Base-by-base conservation (phyloP, 2,797 vertebrate genomes). In the Atherinosoma microstoma region DNA sequence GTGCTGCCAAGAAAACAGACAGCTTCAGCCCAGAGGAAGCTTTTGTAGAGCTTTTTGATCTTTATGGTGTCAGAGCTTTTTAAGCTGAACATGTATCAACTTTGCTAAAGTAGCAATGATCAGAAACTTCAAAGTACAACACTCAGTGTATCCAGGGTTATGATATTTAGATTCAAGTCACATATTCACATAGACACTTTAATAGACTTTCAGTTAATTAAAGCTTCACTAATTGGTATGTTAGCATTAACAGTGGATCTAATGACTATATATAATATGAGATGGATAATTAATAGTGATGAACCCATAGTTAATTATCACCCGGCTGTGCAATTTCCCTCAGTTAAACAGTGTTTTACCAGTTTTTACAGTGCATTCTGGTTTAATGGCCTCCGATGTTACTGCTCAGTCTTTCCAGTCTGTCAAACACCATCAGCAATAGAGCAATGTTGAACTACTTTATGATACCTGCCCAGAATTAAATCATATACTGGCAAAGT, bases 71-170 rank as follows among this genome's bases (percentile, higher is more conserved):
- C 67, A 54, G 38, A 85, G 69, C 22, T 53, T 84, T 79, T 60
- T 65, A 75, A 47, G 29, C 40, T 64, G 40, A 80, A 76, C 74
- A 62, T 76, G 61, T 62, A 57, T 81, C 69, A 60, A 56, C 64
- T 53, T 78, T 73, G 22, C 64, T 42, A 73, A 80, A 82, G 73
- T 67, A 74, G 83, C 57, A 72, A 56, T 69, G 69, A 82, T 64
- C 59, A 62, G 60, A 84, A 64, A 62, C 45, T 75, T 80, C 51
- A 67, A 69, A 78, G 68, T 8, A 56, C 36, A 64, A 57, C 29
- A 53, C 38, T 32, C 34, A 22, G 36, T 11, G 30, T 20, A 29
- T 62, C 22, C 62, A 22, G 30, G 63, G n/a, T 22, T 22, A 0
- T 1, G 18, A 49, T 70, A 3, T 63, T 60, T 24, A 62, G 38